Evolutionary conservation across 2,888 invertebrate species (phyloP), one percentile per base, ranked within the genome.

Genomic region (Tribolium freemani): DNA sequence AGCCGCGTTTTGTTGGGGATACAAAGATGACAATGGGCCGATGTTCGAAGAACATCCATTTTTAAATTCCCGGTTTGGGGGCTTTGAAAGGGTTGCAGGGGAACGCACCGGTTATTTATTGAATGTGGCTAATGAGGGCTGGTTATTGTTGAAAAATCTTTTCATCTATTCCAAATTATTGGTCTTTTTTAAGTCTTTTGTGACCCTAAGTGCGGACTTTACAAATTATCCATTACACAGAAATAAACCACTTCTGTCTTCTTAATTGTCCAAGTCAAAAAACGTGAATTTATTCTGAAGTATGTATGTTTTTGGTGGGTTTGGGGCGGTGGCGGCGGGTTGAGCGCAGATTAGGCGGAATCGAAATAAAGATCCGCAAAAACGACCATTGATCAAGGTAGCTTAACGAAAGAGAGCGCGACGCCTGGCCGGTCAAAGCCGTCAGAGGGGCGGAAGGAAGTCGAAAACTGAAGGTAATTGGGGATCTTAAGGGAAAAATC

Each of bases 401-500:
- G 79, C 79, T 81, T 79, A 80, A 69, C 76, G 74, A 74, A 72
- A 75, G 69, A 71, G 76, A 68, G 73, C 74, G 69, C 57, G 74
- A 77, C 75, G 79, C 74, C 76, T 78, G 78, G 72, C 76, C 78
- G 78, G 78, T 80, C 79, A 78, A 78, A 79, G 79, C 74, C 77
- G 67, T 71, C 73, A 64, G 71, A 71, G 75, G 72, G 73, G 73
- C 75, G 76, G 76, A 76, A 77, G 75, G 77, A 78, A 78, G 76
- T 72, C 78, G 78, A 77, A 78, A 78, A 78, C 77, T 76, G 78
- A 76, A 80, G 80, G 80, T 80, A 80, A 80, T 80, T 80, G 80
- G 78, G 78, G 78, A 78, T 78, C 78, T 76, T 66, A 76, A 74
- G 77, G 76, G 57, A 60, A 54, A 58, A 51, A 31, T 53, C 26